phyloP scores from a whole-genome alignment of 2,113 vertebrate species.

The Chloropsis cyanopogon region DNA sequence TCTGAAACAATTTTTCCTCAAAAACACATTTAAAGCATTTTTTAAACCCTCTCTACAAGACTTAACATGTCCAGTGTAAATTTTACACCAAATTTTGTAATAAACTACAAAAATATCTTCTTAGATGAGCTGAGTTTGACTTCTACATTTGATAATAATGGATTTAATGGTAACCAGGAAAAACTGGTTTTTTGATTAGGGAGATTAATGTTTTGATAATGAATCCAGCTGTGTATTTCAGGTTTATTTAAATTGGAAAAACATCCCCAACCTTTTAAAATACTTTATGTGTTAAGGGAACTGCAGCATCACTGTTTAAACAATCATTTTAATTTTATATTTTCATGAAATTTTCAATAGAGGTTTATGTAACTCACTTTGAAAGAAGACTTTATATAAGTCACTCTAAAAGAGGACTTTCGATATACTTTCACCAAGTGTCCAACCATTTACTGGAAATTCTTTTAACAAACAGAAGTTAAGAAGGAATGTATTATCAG shows the following conservation, averaged over 20 bases:
- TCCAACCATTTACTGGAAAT: neutral
- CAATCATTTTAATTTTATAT: neutral
- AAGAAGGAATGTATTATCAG: neutral
- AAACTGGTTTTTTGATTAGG: neutral
- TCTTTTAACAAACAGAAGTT: conserved; percentile 20
- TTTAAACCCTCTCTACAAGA: neutral
- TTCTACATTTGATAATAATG: neutral
- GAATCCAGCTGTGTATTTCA: neutral
- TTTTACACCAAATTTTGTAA: conserved; percentile 3
- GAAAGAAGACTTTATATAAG: neutral
- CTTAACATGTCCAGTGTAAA: conserved; percentile 21
- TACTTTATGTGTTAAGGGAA: neutral
- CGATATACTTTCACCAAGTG: neutral
- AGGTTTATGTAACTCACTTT: neutral
- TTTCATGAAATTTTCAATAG: neutral
- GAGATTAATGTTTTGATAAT: neutral
- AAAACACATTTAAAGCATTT: conserved; percentile 44
- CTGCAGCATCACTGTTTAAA: neutral
- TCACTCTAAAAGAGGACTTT: neutral
- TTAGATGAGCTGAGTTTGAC: neutral
- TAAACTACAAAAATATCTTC: conserved; percentile 5
- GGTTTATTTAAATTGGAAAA: neutral
- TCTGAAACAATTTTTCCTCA: conserved; percentile 56
- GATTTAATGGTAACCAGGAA: neutral
- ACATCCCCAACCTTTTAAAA: neutral